Evolutionary conservation across 2,888 invertebrate genomes (phyloP), one percentile per base, ranked within the genome.

Genomic region (Helicoverpa assulta): DNA sequence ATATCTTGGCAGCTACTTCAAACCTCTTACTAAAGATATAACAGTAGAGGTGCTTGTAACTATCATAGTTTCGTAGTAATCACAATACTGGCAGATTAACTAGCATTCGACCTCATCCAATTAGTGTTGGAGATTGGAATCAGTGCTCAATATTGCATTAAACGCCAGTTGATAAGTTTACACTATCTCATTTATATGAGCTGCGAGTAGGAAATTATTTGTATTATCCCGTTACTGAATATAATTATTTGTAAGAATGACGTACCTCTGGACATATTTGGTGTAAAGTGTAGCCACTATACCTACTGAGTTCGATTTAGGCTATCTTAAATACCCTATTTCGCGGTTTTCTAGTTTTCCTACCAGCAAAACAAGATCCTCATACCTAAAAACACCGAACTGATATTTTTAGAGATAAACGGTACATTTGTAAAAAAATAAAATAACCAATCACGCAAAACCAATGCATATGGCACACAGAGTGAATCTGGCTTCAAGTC

Each of bases 1-100:
- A 56, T 76, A 76, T 77, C 73, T 72, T 76, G 78, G 75, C 75
- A 77, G 73, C 59, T 47, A 77, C 78, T 75, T 77, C 78, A 75
- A 77, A 77, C 78, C 67, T 75, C 75, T 76, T 67, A 72, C 67
- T 56, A 50, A 58, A 52, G 73, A 62, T 62, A 70, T 57, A 58
- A 29, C 51, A 55, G 67, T 67, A 50, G 50, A 37, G 51, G n/a
- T 6, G 19, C 40, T 40, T 7, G 26, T 40, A 47, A 26, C 47
- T 26, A 64, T 70, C 70, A 4, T 8, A 61, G 54, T 21, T 58
- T 58, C 66, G 52, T 55, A 43, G 77, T 75, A 76, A 66, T 75
- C 66, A 72, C 73, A 77, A 75, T 77, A 59, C 52, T 21, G 29
- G 29, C 52, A 61, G 51, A 77, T 76, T 75, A 77, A 71, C 40